Evolutionary conservation across 2,113 vertebrate genomes (phyloP).

Genomic region (Nipponia nippon): DNA sequence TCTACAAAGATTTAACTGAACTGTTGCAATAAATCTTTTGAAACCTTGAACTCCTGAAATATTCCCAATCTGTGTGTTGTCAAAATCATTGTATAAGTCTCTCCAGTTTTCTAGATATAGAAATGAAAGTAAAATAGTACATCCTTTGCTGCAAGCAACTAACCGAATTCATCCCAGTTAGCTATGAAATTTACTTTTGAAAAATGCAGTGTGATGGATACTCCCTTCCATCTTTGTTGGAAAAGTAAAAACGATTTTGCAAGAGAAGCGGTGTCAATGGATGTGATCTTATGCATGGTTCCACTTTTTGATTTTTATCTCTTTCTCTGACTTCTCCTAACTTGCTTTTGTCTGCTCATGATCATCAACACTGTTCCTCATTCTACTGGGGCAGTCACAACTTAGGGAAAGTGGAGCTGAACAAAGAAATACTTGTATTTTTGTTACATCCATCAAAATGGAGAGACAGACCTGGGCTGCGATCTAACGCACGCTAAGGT

Average conservation of each 20-base stretch:
- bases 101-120: not conserved
- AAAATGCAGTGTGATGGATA: rapidly evolving
- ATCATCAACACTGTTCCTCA: not conserved
- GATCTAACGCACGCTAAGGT: not conserved
- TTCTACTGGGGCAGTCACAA: not conserved
- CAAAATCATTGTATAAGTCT: not conserved
- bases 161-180: not conserved
- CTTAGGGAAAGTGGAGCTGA: not conserved
- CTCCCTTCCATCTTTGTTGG: not conserved
- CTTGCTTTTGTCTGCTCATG: not conserved
- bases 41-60: not conserved
- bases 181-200: not conserved
- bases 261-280: not conserved
- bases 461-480: not conserved
- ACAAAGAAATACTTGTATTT: not conserved
- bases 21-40: not conserved
- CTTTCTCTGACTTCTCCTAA: not conserved
- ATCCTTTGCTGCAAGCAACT: not conserved
- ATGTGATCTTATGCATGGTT: not conserved
- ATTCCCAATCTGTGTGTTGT: not conserved
- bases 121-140: not conserved
- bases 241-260: not conserved
- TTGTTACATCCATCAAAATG: not conserved
- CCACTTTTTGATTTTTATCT: not conserved
- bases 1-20: not conserved